Evolutionary conservation across 2,797 vertebrate genomes (phyloP), one percentile per base, ranked within the genome.

Genomic region (Numenius phaeopus): DNA sequence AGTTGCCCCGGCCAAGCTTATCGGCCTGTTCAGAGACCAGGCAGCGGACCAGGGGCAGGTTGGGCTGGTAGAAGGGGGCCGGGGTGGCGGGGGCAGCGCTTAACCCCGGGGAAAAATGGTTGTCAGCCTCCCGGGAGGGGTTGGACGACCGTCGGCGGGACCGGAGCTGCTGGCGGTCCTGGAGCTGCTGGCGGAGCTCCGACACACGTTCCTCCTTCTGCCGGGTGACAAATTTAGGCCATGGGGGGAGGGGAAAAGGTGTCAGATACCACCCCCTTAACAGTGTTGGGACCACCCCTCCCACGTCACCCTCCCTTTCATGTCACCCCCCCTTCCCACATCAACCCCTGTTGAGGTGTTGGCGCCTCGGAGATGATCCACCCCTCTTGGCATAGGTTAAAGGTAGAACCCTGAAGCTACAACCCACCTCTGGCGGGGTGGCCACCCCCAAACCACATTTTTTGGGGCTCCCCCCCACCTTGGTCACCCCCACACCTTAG

Each of bases 191-290:
- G 73, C 99, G 99, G 37, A 99, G 98, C 50, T 99, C 99, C 0
- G 99, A 99, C 8, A 99, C 99, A 0, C 99, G 97, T 82, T 99
- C 99, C 87, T 99, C 99, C 95, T 99, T 99, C 99, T 99, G 94
- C 13, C 6, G 8, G 77, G 52, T 47, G 70, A 82, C 19, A 59
- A 57, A 49, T 29, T 19, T 14, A 37, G 34, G 34, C 34, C 34
- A 37, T 37, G 34, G 66, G 80, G 81, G 69, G n/a, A 39, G 52
- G 19, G 24, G 5, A 30, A 84, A 75, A n/a, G 7, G 27, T 44
- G 27, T 73, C 19, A 64, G 50, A 5, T 23, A 30, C 6, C 21
- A 32, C 21, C 4, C 24, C 29, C 11, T 24, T 24, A 22, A 3
- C 3, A 2, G 49, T 23, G 49, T 29, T 14, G 47, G 16, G 6